Percentiles rank a stretch among this genome's conserved stretches.
phyloP scores from a whole-genome alignment of 1,140 invertebrate species.

The Pseudomyrmex cubaensis region DNA sequence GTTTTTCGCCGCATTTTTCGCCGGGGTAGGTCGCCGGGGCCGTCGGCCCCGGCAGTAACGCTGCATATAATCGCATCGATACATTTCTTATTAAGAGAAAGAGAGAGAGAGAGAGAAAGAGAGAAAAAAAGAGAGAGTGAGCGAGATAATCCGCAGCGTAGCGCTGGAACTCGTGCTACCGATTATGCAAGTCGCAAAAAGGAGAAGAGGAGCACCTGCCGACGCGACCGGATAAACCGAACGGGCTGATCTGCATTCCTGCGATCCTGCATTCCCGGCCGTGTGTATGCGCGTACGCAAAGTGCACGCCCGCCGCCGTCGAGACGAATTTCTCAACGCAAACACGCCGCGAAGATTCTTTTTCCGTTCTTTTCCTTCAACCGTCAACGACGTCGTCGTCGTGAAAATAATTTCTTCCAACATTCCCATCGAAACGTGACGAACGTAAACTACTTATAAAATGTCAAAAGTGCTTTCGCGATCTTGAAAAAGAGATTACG shows the following conservation, averaged over 20 bases:
- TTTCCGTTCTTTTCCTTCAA: background rate
- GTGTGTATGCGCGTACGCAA: background rate
- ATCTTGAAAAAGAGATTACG: background rate
- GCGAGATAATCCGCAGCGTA: conserved; percentile 21
- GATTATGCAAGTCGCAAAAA: conserved; percentile 10
- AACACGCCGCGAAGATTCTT: conserved; percentile 9
- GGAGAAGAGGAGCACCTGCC: conserved; percentile 54
- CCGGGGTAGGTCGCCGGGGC: too few relatives aligned
- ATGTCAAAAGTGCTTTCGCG: background rate
- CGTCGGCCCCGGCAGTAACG: too few relatives aligned
- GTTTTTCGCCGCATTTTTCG: too few relatives aligned
- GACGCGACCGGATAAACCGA: conserved; percentile 56
- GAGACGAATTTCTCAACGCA: conserved; percentile 35
- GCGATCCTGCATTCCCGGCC: conserved; percentile 28
- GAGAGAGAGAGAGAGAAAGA: background rate
- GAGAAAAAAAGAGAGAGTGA: background rate
- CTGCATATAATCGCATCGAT: too few relatives aligned
- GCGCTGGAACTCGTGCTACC: background rate
- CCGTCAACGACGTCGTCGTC: background rate
- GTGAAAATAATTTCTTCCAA: background rate
- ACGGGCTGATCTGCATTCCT: conserved; percentile 57
- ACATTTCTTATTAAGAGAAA: conserved; percentile 16
- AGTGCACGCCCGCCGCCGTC: conserved; percentile 14
- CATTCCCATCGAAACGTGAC: background rate
- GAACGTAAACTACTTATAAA: background rate